phyloP scores from a whole-genome alignment of 1,140 invertebrate genomes.

The Achatina immaculata region DNA sequence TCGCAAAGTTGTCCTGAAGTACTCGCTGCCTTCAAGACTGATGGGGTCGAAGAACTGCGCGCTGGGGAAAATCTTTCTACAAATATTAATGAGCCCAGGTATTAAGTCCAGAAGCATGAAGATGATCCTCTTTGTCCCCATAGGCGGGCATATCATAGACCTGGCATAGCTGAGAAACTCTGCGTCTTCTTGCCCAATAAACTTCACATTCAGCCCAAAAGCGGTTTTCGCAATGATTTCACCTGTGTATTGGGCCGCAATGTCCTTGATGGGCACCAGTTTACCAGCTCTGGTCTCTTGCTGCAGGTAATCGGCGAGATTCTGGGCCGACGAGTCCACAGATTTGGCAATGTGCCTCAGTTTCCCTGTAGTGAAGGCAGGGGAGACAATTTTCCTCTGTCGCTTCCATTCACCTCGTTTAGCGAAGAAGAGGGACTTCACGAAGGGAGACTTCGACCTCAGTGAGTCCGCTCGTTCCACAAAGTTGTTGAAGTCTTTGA shows the following conservation, averaged over 20 bases:
- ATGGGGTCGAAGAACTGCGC: conserved; percentile 10
- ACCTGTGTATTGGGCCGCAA: not conserved
- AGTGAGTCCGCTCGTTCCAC: not conserved
- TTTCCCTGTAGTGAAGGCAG: conserved; percentile 6
- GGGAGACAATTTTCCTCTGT: conserved; percentile 22
- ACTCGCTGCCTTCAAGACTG: not conserved
- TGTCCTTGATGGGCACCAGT: not conserved
- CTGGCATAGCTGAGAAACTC: conserved; percentile 11
- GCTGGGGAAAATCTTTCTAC: not conserved
- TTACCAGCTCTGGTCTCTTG: not conserved
- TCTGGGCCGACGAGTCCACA: not conserved
- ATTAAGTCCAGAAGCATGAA: not conserved
- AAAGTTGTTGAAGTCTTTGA: conserved; percentile 28
- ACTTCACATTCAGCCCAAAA: conserved; percentile 14
- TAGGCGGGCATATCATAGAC: not conserved
- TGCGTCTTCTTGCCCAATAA: not conserved
- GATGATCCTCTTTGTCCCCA: not conserved
- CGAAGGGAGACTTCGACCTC: not conserved
- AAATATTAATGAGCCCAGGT: not conserved
- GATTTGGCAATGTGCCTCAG: conserved; percentile 1
- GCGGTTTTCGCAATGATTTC: conserved; percentile 29
- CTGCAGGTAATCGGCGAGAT: not conserved
- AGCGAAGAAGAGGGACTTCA: conserved; percentile 3
- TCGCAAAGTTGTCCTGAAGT: not conserved
- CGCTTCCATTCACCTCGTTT: conserved; percentile 2